Evolutionary conservation across 2,797 vertebrate genomes (phyloP).

Genomic region (Balearica regulorum): DNA sequence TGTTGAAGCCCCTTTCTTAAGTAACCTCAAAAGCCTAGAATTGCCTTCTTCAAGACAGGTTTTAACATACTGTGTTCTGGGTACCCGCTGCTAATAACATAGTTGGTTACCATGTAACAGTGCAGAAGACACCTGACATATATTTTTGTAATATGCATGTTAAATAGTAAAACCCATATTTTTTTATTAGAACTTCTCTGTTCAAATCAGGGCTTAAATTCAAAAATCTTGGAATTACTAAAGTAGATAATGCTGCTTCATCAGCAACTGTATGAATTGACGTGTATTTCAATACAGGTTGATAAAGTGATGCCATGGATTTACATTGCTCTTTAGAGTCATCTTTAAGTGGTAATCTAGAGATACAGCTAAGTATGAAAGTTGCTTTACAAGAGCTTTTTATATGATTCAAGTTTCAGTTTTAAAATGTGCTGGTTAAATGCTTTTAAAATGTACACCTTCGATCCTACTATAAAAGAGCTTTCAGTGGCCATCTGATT

Average conservation of each 20-base stretch:
- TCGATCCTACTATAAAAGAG: background rate
- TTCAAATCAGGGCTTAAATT: background rate
- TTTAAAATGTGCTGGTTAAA: background rate
- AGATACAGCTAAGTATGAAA: background rate
- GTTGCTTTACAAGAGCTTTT: background rate
- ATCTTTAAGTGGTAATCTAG: background rate
- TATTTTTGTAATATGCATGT: background rate
- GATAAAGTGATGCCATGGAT: background rate
- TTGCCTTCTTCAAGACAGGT: background rate
- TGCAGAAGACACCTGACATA: rapidly evolving
- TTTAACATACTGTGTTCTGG: background rate
- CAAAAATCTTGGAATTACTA: background rate
- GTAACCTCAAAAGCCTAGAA: background rate
- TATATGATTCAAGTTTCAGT: background rate
- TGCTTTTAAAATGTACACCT: background rate
- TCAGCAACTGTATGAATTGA: background rate
- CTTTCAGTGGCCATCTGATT: background rate
- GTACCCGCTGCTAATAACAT: background rate
- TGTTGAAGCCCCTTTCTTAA: background rate
- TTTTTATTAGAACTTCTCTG: background rate
- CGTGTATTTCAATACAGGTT: background rate
- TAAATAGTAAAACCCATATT: background rate
- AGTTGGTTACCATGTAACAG: background rate
- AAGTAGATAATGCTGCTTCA: background rate
- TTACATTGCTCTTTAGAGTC: background rate